A percentile compares a stretch with the other conserved stretches of the same genome.
Evolutionary conservation across 2,888 invertebrate species (phyloP).

Genomic region (Allygus modestus): DNA sequence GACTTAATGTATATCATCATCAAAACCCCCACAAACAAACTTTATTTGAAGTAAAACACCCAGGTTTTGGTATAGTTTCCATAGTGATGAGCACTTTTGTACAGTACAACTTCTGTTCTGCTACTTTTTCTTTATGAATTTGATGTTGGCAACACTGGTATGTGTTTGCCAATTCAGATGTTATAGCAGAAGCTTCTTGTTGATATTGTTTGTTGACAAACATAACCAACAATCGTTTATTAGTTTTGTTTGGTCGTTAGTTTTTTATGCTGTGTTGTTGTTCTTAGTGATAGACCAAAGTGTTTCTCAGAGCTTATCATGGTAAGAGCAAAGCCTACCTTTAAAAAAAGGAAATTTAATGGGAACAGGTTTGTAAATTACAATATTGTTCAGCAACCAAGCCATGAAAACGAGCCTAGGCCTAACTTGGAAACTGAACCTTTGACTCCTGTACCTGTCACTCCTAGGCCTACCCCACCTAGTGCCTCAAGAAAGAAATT

Average conservation of each 20-base stretch:
- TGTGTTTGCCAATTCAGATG: background rate
- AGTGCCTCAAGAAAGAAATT: background rate
- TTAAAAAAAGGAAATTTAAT: conserved; percentile 3
- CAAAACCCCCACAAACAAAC: background rate
- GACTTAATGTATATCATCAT: background rate
- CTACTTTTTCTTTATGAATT: no score
- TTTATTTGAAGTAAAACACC: background rate
- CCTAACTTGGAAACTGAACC: background rate
- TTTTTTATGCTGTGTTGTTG: background rate
- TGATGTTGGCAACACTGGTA: no score
- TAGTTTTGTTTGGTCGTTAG: conserved; percentile 13
- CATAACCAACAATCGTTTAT: conserved; percentile 21
- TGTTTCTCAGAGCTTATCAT: no score
- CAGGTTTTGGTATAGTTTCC: no score
- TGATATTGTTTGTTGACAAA: conserved; percentile 8
- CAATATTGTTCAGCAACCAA: background rate
- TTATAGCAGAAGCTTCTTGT: conserved; percentile 15
- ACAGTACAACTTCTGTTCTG: no score
- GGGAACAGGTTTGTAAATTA: background rate
- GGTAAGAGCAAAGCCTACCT: no score
- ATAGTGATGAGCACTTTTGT: no score
- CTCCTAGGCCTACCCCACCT: conserved; percentile 3
- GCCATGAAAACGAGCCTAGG: background rate
- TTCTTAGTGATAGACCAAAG: background rate
- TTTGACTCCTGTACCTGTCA: background rate